A percentile compares a stretch with the other conserved stretches of the same genome.
These are phyloP conservation scores for Meriones psammophilus DNA, from an alignment of 2,797 vertebrate species.

Conservation along the genomic window DNA sequence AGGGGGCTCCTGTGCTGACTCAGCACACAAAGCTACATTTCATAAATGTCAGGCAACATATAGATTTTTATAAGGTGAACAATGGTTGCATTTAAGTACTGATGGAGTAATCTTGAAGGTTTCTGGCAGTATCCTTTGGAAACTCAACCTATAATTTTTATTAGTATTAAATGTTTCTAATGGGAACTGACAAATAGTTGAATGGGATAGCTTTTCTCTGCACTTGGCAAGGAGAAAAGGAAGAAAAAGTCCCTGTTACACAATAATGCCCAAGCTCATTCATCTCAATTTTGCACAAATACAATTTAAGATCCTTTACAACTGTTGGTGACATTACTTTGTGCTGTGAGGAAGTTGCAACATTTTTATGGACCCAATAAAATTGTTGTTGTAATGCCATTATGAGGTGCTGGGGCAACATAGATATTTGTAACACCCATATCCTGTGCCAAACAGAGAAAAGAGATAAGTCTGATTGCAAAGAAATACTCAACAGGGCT, in stretches of 20 bases:
- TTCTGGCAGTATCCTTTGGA: slow-evolving; percentile 95
- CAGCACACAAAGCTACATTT: slow-evolving; percentile 84
- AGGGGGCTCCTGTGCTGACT: slow-evolving; percentile 80
- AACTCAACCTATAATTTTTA: slow-evolving; percentile 96
- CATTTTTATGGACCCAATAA: slow-evolving; percentile 96
- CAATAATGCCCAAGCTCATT: slow-evolving; percentile 92
- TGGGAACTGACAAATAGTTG: slow-evolving; percentile 99
- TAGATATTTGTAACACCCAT: slow-evolving; percentile 85
- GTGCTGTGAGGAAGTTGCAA: slow-evolving; percentile 93
- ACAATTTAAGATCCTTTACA: slow-evolving; percentile 95
- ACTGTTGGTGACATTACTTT: slow-evolving; percentile 94
- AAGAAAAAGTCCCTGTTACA: slow-evolving; percentile 93
- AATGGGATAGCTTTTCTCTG: slow-evolving; percentile 92
- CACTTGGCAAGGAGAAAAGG: slow-evolving; percentile 92
- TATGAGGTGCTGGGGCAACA: slow-evolving; percentile 88
- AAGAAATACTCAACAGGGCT: slow-evolving; percentile 82
- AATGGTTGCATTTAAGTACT: slow-evolving; percentile 93
- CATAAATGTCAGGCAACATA: slow-evolving; percentile 87
- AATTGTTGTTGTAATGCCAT: slow-evolving; percentile 95
- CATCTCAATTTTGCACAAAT: slow-evolving; percentile 93
- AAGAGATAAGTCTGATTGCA: slow-evolving; percentile 80
- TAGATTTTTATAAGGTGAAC: slow-evolving; percentile 93
- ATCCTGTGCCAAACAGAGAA: slow-evolving; percentile 80
- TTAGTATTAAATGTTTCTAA: slow-evolving; percentile 98
- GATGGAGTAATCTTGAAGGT: slow-evolving; percentile 92